Conservation (phyloP, 2,797 vertebrate species). For the Ctenosaura bakeri region DNA sequence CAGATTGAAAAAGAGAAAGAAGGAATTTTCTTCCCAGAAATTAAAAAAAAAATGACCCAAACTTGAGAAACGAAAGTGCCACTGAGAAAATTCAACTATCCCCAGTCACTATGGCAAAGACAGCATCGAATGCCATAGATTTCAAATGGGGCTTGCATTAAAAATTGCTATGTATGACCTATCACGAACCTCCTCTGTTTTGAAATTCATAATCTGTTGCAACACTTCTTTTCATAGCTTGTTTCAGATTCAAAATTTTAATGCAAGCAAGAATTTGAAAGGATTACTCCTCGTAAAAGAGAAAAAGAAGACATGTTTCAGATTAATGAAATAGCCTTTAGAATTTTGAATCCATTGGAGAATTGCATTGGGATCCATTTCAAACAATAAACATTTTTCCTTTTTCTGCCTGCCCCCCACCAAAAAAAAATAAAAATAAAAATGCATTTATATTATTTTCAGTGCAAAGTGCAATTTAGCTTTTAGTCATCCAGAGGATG, state of each 20-base stretch:
- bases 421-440: too few species aligned
- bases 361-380: slow-evolving; percentile 67
- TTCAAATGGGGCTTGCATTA: not conserved
- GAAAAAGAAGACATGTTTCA: not conserved
- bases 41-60: too few species aligned
- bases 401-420: slow-evolving; percentile 31
- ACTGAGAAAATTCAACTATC: not conserved
- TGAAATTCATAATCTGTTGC: not conserved
- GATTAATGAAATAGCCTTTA: slow-evolving; percentile 29
- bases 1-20: too few species aligned
- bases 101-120: not conserved
- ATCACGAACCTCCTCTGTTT: not conserved
- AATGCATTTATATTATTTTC: not conserved
- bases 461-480: not conserved
- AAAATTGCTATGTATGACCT: not conserved
- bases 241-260: not conserved
- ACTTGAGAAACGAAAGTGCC: too few species aligned
- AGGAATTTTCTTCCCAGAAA: too few species aligned
- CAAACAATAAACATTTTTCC: slow-evolving; percentile 62
- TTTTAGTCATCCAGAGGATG: not conserved
- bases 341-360: slow-evolving; percentile 31
- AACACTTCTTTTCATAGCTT: not conserved
- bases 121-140: too few species aligned
- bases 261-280: not conserved
- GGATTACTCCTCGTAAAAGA: not conserved